phyloP scores from a whole-genome alignment of 2,113 vertebrate species.

The Tragelaphus buxtoni region DNA sequence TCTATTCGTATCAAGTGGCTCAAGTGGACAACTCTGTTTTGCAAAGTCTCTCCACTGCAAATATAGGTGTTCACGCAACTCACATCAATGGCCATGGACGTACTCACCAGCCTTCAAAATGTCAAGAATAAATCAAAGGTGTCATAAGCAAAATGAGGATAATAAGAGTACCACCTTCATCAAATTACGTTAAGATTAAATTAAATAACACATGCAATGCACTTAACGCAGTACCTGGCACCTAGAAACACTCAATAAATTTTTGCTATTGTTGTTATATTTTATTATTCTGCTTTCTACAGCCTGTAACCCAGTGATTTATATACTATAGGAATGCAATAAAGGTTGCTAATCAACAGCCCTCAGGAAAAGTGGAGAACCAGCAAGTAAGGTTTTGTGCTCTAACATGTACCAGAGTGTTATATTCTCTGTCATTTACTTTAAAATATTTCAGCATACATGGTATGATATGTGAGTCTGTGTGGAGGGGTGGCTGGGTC shows the following conservation, averaged over 20 bases:
- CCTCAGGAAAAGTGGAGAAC: slow-evolving; percentile 28
- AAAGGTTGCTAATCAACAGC: slow-evolving; percentile 44
- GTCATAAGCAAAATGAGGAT: not conserved
- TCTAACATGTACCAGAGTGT: not conserved
- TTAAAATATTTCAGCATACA: slow-evolving; percentile 48
- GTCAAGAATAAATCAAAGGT: not conserved
- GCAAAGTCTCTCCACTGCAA: not conserved
- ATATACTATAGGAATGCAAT: slow-evolving; percentile 56
- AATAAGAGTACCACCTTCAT: slow-evolving; percentile 22
- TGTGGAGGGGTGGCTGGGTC: not conserved
- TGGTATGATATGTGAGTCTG: not conserved
- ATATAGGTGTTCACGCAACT: not conserved
- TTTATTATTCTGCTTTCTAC: slow-evolving; percentile 53
- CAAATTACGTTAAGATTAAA: slow-evolving; percentile 33
- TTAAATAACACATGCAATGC: slow-evolving; percentile 22
- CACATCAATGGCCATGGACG: not conserved
- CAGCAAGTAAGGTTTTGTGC: slow-evolving; percentile 24
- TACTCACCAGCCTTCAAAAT: not conserved
- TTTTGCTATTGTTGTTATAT: slow-evolving; percentile 52
- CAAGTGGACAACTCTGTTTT: not conserved
- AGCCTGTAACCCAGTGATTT: slow-evolving; percentile 47
- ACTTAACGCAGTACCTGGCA: slow-evolving; percentile 50
- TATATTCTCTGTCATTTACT: not conserved
- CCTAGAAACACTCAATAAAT: slow-evolving; percentile 59
- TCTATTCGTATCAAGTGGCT: not conserved